These are phyloP conservation scores for Syngnathus typhle DNA, from an alignment of 2,113 vertebrate species.

Conservation along the genomic window DNA sequence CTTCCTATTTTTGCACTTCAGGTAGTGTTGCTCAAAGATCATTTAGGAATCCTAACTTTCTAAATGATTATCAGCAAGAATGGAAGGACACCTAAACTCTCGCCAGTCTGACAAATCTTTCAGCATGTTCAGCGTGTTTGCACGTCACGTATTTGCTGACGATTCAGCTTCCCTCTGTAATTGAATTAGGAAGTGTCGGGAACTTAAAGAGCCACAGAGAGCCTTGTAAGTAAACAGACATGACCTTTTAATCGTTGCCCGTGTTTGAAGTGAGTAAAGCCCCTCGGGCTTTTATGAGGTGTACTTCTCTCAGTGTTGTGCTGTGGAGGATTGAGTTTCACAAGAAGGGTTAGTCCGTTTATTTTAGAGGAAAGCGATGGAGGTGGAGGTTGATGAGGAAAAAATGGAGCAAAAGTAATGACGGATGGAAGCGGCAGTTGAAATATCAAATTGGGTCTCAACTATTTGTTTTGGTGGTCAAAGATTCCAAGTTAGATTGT, in stretches of 20 bases:
- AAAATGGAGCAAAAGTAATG: slow-evolving; percentile 22
- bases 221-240: slow-evolving; percentile 65
- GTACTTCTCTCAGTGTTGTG: slow-evolving; percentile 53
- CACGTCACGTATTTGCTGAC: slow-evolving; percentile 35
- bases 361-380: slow-evolving; percentile 51
- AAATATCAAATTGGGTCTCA: slow-evolving; percentile 20
- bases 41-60: neutral
- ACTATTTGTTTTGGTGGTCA: slow-evolving; percentile 51
- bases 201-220: slow-evolving; percentile 62
- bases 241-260: slow-evolving; percentile 56
- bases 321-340: slow-evolving; percentile 57
- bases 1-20: neutral
- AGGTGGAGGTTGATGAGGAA: slow-evolving; percentile 43
- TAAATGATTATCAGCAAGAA: neutral
- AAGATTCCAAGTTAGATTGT: slow-evolving; percentile 29
- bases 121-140: slow-evolving; percentile 48
- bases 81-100: neutral
- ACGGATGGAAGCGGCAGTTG: slow-evolving; percentile 14
- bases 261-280: slow-evolving; percentile 57
- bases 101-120: slow-evolving; percentile 14
- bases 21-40: neutral
- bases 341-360: slow-evolving; percentile 53
- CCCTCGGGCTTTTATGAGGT: slow-evolving; percentile 55
- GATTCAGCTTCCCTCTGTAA: slow-evolving; percentile 51
- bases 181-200: slow-evolving; percentile 68